Percentiles rank a stretch among this genome's conserved stretches.
Evolutionary conservation across 2,888 invertebrate genomes (phyloP).

Genomic region (Lamellibrachia satsuma): DNA sequence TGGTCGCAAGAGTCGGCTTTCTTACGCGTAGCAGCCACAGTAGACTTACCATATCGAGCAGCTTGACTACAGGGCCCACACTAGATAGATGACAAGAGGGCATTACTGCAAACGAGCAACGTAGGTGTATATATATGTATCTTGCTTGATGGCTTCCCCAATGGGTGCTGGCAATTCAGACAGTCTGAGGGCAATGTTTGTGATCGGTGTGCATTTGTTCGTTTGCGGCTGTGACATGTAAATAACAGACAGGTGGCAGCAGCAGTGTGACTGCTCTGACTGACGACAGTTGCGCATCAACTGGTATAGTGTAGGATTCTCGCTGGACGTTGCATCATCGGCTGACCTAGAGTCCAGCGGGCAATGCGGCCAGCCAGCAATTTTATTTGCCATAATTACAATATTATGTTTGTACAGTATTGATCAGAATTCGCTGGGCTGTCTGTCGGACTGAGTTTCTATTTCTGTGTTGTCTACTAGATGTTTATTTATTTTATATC

Average conservation of each 20-base stretch:
- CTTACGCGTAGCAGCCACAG: neutral
- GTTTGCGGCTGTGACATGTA: neutral
- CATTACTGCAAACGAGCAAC: neutral
- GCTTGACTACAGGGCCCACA: too few species aligned
- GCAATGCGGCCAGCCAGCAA: neutral
- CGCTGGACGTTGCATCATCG: neutral
- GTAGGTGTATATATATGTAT: neutral
- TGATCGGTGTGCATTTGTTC: neutral
- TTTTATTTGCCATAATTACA: slow-evolving; percentile 12
- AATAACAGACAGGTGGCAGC: slow-evolving; percentile 13
- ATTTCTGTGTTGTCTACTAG: neutral
- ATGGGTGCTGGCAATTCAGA: neutral
- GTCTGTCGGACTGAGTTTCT: slow-evolving; percentile 5
- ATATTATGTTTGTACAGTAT: slow-evolving; percentile 8
- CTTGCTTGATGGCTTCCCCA: neutral
- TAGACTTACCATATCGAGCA: neutral
- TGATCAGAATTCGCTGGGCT: neutral
- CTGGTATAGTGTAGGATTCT: neutral
- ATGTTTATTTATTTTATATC: slow-evolving; percentile 13
- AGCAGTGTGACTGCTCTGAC: neutral
- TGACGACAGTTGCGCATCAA: neutral
- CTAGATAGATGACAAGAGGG: neutral
- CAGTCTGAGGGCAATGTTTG: neutral
- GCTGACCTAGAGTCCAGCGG: neutral
- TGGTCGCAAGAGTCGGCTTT: neutral